phyloP scores from a whole-genome alignment of 2,797 vertebrate genomes.

The Botia kubotai region DNA sequence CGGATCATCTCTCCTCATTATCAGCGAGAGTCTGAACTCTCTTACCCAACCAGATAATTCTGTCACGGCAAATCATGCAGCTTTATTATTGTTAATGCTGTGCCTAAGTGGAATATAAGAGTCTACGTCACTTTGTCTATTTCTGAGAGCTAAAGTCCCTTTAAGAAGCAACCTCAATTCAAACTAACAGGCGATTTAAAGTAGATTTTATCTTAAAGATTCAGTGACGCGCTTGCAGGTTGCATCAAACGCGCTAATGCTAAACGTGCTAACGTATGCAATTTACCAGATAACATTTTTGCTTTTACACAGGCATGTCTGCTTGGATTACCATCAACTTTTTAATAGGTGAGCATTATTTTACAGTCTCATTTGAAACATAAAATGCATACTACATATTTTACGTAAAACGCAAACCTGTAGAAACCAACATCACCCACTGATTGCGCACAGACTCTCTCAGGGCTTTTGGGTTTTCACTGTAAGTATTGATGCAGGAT shows the following conservation, averaged over 20 bases:
- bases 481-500: not conserved
- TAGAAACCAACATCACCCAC: not conserved
- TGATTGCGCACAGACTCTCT: not conserved
- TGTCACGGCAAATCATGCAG: constrained; percentile 48
- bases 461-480: not conserved
- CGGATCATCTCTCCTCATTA: constrained; percentile 65
- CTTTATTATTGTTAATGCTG: constrained; percentile 76
- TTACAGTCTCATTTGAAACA: not conserved
- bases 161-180: constrained; percentile 32
- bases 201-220: constrained; percentile 68
- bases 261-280: not conserved
- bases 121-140: constrained; percentile 65
- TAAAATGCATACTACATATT: no score
- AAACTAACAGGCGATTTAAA: constrained; percentile 48
- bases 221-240: constrained; percentile 63
- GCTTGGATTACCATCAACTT: constrained; percentile 97
- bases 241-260: constrained; percentile 2
- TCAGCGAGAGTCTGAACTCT: constrained; percentile 56
- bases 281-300: not conserved
- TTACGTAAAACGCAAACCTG: not conserved
- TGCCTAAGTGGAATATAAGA: constrained; percentile 61
- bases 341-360: constrained; percentile 82
- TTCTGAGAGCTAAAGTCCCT: constrained; percentile 41
- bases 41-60: constrained; percentile 68
- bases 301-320: constrained; percentile 82